Conservation (phyloP, 2,888 invertebrate genomes). For the Periphyllus acericola region DNA sequence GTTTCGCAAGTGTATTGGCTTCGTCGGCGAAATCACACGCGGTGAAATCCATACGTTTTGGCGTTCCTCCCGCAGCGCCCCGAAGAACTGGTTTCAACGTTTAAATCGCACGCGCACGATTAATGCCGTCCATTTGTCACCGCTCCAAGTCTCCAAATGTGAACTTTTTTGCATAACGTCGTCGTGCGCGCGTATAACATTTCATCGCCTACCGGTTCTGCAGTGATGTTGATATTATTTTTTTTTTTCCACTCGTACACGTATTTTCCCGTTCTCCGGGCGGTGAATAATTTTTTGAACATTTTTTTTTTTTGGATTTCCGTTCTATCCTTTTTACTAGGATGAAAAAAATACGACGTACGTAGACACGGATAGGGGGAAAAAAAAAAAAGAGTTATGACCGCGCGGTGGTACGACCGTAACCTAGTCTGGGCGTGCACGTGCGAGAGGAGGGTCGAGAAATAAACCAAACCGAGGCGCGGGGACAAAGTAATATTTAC, state of each 20-base stretch:
- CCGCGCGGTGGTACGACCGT: not conserved
- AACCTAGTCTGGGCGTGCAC: not conserved
- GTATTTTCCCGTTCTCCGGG: not conserved
- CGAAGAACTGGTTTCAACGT: not conserved
- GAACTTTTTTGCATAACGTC: not conserved
- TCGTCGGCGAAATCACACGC: conserved; percentile 9
- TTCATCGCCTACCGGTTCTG: conserved; percentile 3
- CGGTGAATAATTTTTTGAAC: too few relatives aligned
- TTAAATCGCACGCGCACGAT: not conserved
- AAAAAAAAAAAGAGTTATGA: not conserved
- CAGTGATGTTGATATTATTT: not conserved
- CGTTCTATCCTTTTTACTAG: not conserved
- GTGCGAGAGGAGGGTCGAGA: not conserved
- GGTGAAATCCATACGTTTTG: not conserved
- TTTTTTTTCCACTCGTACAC: not conserved
- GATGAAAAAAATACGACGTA: too few relatives aligned
- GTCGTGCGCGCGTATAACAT: not conserved
- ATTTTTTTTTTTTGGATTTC: too few relatives aligned
- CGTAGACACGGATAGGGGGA: not conserved
- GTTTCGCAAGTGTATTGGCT: not conserved
- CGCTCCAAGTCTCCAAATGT: not conserved
- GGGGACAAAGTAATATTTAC: not conserved
- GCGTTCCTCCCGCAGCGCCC: not conserved
- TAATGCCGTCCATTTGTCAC: conserved; percentile 13
- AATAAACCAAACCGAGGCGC: not conserved